Conservation (phyloP, 2,113 vertebrate genomes). For the Bubo scandiacus region DNA sequence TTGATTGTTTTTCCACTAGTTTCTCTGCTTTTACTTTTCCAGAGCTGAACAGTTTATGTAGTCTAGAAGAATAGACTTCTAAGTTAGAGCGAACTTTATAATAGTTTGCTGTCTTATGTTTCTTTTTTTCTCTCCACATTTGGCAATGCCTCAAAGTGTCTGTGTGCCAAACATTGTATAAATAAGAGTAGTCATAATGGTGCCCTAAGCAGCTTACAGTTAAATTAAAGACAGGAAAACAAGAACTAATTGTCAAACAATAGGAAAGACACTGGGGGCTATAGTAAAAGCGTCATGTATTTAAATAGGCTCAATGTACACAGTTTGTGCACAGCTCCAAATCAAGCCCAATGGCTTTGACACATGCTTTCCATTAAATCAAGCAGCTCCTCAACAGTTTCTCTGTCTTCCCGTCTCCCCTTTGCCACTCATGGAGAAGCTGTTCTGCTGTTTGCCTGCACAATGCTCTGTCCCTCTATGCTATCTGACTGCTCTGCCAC, state of each 20-base stretch:
- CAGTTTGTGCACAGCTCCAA: neutral
- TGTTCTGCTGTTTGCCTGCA: neutral
- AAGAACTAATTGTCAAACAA: conserved; percentile 34
- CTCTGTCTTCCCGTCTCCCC: neutral
- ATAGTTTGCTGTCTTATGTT: neutral
- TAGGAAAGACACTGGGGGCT: neutral
- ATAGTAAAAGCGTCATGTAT: conserved; percentile 12
- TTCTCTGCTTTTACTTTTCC: conserved; percentile 37
- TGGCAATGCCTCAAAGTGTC: neutral
- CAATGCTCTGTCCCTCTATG: neutral
- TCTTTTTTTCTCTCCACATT: neutral
- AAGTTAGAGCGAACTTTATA: neutral
- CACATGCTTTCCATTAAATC: neutral
- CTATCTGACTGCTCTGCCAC: neutral
- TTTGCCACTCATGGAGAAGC: neutral
- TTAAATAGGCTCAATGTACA: neutral
- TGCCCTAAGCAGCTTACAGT: conserved; percentile 1
- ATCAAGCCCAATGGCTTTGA: neutral
- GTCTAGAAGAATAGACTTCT: conserved; percentile 2
- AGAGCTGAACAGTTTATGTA: neutral
- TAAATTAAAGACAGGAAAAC: conserved; percentile 29
- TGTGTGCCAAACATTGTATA: conserved; percentile 20
- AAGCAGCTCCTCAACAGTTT: neutral
- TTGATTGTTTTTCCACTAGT: conserved; percentile 14
- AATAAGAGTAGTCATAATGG: conserved; percentile 17